Base-by-base conservation (phyloP, 2,797 vertebrate genomes). In the Aldrovandia affinis region DNA sequence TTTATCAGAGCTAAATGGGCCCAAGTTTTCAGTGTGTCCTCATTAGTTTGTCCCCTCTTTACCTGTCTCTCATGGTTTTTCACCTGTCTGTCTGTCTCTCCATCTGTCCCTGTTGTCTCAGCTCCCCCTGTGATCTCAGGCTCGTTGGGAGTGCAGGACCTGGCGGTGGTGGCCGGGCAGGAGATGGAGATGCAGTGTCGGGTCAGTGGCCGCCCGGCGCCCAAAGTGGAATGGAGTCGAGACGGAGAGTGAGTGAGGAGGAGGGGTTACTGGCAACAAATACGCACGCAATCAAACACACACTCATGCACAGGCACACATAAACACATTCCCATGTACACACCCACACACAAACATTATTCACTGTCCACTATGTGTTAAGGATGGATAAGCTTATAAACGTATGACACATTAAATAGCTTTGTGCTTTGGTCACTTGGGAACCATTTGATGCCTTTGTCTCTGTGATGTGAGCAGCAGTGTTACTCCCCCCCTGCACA, bases 141-240 rank as follows among this genome's bases (percentile, higher is more conserved):
- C 86, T 89, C 95, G 0, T 92, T 93, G 50, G 83, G 90, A 0
- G 86, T 95, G 80, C 96, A 97, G 91, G 95, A 97, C 61, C 82
- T 96, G 83, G 94, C 92, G 0, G 93, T 95, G 73, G 91, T 93
- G 0, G 91, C 92, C 7, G 95, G 95, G 1, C 93, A 95, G 22
- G 93, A 95, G 33, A 93, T 96, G 63, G 92, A 95, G 84, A 93
- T 98, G 82, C 92, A 94, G 83, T 98, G 97, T 84, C 89, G 87
- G 61, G 93, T 96, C 7, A 93, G 92, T 0, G 97, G 97, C 15
- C 89, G 88, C 7, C 97, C 97, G 44, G 88, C 80, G 0, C 97
- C 97, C 57, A 92, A 90, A 85, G 94, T 98, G 90, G 96, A 97
- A 83, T 98, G 97, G 97, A 97, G 94, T 90, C 97, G 95, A 0